Percentiles rank a stretch among this genome's conserved stretches.
phyloP scores from a whole-genome alignment of 2,113 vertebrate species.

The Trichechus manatus region DNA sequence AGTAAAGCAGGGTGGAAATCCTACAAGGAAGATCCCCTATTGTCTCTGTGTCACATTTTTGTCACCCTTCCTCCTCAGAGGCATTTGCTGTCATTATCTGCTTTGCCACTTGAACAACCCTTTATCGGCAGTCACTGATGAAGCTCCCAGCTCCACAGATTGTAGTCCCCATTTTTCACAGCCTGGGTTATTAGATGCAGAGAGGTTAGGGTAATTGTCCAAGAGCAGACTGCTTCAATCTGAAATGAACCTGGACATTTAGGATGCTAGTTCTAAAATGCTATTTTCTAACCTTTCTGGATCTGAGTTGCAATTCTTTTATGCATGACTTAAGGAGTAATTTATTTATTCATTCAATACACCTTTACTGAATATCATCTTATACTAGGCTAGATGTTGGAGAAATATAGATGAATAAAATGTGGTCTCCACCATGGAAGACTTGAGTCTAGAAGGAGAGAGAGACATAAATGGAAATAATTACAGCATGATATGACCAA shows the following conservation, averaged over 20 bases:
- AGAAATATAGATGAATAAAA: not conserved
- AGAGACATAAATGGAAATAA: not conserved
- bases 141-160: slow-evolving; percentile 8
- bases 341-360: not conserved
- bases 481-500: not conserved
- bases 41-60: slow-evolving; percentile 47
- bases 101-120: slow-evolving; percentile 65
- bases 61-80: slow-evolving; percentile 41
- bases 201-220: slow-evolving; percentile 44
- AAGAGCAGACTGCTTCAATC: slow-evolving; percentile 59
- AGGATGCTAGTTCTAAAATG: not conserved
- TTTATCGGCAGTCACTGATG: slow-evolving; percentile 25
- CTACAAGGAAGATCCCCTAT: slow-evolving; percentile 6
- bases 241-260: slow-evolving; percentile 46
- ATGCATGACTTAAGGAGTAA: not conserved
- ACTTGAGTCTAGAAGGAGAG: not conserved
- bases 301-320: not conserved
- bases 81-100: slow-evolving; percentile 65
- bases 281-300: slow-evolving; percentile 2
- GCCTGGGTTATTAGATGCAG: slow-evolving; percentile 29
- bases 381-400: not conserved
- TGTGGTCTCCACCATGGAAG: not conserved
- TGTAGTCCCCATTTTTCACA: slow-evolving; percentile 27
- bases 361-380: not conserved
- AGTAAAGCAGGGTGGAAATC: not conserved